These are phyloP conservation scores for Macrostomum cliftonense DNA, from an alignment of 2,888 invertebrate genomes.

Conservation along the genomic window DNA sequence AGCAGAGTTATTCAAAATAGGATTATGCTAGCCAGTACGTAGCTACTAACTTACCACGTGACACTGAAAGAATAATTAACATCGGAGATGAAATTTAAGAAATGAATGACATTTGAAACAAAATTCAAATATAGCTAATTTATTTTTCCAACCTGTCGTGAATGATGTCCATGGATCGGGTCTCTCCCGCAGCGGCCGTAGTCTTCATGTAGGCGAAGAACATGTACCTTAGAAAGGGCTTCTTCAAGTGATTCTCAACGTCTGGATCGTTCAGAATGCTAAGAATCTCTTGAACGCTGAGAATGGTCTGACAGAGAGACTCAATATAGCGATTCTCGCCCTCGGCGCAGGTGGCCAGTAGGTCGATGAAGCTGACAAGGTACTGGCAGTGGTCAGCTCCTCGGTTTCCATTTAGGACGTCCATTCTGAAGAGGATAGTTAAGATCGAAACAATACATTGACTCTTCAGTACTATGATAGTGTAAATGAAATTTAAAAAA, in stretches of 20 bases:
- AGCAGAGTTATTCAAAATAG: too few species aligned
- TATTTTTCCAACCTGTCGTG: constrained; percentile 12
- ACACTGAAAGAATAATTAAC: too few species aligned
- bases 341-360: constrained; percentile 19
- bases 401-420: constrained; percentile 20
- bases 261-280: constrained; percentile 19
- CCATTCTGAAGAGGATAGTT: constrained; percentile 19
- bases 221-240: constrained; percentile 21
- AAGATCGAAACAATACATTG: too few species aligned
- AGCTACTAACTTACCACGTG: too few species aligned
- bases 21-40: too few species aligned
- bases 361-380: constrained; percentile 18
- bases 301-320: constrained; percentile 25
- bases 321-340: constrained; percentile 26
- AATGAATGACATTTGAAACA: too few species aligned
- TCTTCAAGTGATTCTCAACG: constrained; percentile 19
- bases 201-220: constrained; percentile 24
- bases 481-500: too few species aligned
- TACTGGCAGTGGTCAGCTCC: constrained; percentile 17
- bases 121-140: background rate
- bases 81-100: too few species aligned
- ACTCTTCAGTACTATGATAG: too few species aligned
- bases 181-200: constrained; percentile 13
- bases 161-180: constrained; percentile 9
- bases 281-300: constrained; percentile 21